Percentiles rank a stretch among this genome's conserved stretches.
These are phyloP conservation scores for Microtus richardsoni DNA, from an alignment of 2,113 vertebrate genomes.

Conservation along the genomic window DNA sequence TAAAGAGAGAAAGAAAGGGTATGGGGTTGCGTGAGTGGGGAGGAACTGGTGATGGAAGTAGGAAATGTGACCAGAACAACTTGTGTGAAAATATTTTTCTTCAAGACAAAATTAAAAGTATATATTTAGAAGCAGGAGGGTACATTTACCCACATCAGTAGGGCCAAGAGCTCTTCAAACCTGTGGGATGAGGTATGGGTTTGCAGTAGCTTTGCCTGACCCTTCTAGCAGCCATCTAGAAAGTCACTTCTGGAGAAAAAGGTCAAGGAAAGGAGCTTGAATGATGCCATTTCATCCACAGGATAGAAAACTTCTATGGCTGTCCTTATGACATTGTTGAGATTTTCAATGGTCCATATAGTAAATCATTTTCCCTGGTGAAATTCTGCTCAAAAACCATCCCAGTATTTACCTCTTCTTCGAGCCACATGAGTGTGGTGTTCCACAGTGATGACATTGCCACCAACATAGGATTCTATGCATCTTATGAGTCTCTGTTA, in stretches of 20 bases:
- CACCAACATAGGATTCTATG: constrained; percentile 70
- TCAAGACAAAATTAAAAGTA: neutral
- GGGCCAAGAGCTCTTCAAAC: neutral
- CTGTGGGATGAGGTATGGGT: neutral
- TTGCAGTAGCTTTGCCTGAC: neutral
- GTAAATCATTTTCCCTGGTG: constrained; percentile 36
- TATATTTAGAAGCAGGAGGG: neutral
- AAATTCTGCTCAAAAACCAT: constrained; percentile 62
- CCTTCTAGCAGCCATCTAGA: neutral
- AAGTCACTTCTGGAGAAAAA: accelerated
- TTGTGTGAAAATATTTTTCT: neutral
- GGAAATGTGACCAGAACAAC: neutral
- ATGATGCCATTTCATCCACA: neutral
- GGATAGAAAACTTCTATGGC: constrained; percentile 68
- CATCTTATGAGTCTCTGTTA: constrained; percentile 62
- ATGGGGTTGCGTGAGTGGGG: neutral
- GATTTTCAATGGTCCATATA: constrained; percentile 70
- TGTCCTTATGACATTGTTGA: constrained; percentile 77
- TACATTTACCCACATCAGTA: accelerated
- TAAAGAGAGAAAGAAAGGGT: neutral
- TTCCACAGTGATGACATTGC: constrained; percentile 56
- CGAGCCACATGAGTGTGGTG: constrained; percentile 61
- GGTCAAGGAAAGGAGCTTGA: neutral
- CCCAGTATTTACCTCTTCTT: constrained; percentile 71
- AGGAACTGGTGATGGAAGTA: neutral